Conservation (phyloP, 2,888 invertebrate genomes). For the Erannis defoliaria region DNA sequence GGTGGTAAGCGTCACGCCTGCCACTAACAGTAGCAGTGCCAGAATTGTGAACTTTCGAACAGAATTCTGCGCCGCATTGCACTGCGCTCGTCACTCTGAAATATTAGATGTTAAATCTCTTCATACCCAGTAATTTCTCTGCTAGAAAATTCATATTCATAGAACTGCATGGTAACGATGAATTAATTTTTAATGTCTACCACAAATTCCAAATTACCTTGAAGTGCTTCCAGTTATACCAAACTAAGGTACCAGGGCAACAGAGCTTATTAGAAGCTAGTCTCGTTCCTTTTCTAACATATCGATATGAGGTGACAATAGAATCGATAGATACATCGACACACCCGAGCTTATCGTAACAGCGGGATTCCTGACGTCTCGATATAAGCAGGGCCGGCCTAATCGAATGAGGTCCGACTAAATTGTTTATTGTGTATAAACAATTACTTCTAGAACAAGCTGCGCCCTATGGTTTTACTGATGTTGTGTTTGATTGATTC, state of each 20-base stretch:
- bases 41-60: too few relatives aligned
- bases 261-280: conserved; percentile 7
- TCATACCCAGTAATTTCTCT: too few relatives aligned
- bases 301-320: conserved; percentile 40
- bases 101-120: too few relatives aligned
- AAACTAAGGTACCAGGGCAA: neutral
- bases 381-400: conserved; percentile 12
- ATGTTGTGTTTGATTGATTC: neutral
- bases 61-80: too few relatives aligned
- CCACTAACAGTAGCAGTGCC: too few relatives aligned
- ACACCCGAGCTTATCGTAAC: conserved; percentile 1
- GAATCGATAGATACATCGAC: conserved; percentile 13
- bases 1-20: too few relatives aligned
- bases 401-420: conserved; percentile 18
- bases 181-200: too few relatives aligned
- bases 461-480: neutral
- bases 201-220: neutral
- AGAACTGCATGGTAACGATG: too few relatives aligned
- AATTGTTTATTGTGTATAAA: conserved; percentile 12
- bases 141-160: too few relatives aligned
- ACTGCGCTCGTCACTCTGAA: too few relatives aligned
- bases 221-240: conserved; percentile 7
- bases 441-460: neutral
- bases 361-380: conserved; percentile 23
- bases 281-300: conserved; percentile 29